These are phyloP conservation scores for Schizaphis graminum DNA, from an alignment of 2,888 invertebrate genomes.

Conservation along the genomic window DNA sequence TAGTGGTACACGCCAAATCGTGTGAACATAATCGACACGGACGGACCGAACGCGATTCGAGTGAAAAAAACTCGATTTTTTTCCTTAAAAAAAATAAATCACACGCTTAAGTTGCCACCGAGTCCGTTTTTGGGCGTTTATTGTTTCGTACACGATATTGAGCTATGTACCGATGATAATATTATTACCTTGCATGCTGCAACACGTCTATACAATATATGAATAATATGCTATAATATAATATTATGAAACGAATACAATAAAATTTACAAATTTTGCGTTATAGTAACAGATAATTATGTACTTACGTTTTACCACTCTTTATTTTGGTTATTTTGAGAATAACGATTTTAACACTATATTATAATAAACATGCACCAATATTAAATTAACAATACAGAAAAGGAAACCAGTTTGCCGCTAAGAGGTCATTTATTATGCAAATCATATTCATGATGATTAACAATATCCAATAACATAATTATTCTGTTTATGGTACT, in stretches of 20 bases:
- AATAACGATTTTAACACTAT: conserved; percentile 17
- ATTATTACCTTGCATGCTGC: neutral
- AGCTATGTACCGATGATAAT: neutral
- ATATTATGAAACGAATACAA: neutral
- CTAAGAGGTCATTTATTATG: conserved; percentile 37
- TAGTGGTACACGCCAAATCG: conserved; percentile 63
- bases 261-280: neutral
- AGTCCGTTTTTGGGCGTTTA: conserved; percentile 53
- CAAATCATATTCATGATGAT: conserved; percentile 25
- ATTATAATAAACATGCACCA: neutral
- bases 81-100: conserved; percentile 31
- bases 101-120: conserved; percentile 58
- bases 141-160: conserved; percentile 27
- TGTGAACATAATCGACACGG: conserved; percentile 65
- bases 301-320: neutral
- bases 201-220: neutral
- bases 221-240: neutral
- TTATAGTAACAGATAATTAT: neutral
- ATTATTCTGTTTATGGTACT: conserved; percentile 20
- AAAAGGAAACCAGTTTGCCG: conserved; percentile 34
- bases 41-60: conserved; percentile 56
- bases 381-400: conserved; percentile 20
- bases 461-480: conserved; percentile 49
- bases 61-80: conserved; percentile 36
- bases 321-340: neutral